Conservation (phyloP, 2,113 vertebrate genomes). For the Candoia aspera region DNA sequence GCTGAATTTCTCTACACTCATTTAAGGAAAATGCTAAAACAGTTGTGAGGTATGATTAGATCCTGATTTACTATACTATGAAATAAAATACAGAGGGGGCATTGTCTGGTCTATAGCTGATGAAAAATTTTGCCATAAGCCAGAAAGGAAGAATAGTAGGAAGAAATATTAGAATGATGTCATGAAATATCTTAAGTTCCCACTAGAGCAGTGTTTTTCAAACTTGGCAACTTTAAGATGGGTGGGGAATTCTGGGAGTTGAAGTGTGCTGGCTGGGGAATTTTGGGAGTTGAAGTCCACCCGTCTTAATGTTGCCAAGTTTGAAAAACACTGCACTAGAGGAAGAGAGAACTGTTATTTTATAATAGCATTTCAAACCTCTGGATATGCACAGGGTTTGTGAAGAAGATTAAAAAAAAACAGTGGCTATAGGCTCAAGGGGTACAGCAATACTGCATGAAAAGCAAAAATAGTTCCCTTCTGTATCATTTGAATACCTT, state of each 20-base stretch:
- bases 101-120: conserved; percentile 11
- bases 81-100: neutral
- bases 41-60: neutral
- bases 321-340: neutral
- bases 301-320: neutral
- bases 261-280: neutral
- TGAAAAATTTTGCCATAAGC: conserved; percentile 12
- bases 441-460: neutral
- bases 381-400: neutral
- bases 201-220: neutral
- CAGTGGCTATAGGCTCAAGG: neutral
- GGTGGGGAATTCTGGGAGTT: neutral
- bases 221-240: neutral
- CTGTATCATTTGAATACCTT: neutral
- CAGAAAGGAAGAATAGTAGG: neutral
- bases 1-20: neutral
- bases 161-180: neutral
- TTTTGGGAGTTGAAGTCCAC: neutral
- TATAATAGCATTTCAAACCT: neutral
- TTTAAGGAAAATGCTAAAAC: neutral
- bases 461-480: neutral
- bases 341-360: neutral
- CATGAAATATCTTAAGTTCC: neutral
- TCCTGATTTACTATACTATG: neutral
- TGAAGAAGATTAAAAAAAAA: neutral